A percentile compares a stretch with the other conserved stretches of the same genome.
These are phyloP conservation scores for Pterobdella sp. DNA, from an alignment of 2,888 invertebrate genomes.

Conservation along the genomic window DNA sequence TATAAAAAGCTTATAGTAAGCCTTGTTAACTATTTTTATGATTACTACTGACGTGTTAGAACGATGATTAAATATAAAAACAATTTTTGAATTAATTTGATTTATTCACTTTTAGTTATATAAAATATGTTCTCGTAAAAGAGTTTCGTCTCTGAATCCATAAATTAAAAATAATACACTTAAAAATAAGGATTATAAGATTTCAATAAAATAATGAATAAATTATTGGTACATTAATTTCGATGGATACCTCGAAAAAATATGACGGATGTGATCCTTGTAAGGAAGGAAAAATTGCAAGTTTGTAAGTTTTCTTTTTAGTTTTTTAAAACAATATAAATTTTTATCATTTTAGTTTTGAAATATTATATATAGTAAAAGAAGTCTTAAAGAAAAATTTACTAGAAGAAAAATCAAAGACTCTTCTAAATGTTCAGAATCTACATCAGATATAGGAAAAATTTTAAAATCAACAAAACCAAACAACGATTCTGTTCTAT, in stretches of 20 bases:
- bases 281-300: neutral
- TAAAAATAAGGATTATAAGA: no score
- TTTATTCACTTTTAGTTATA: no score
- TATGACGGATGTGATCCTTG: neutral
- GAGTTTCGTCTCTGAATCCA: no score
- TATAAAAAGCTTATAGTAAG: no score
- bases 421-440: neutral
- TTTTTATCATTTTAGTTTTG: neutral
- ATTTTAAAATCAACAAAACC: slow-evolving; percentile 15
- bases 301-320: neutral
- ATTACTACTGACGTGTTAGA: no score
- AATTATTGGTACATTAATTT: neutral
- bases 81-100: no score
- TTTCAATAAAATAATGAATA: no score
- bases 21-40: no score
- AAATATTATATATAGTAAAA: neutral
- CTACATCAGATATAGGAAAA: neutral
- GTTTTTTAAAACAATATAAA: neutral
- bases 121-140: no score
- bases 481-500: slow-evolving; percentile 7
- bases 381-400: neutral
- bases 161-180: no score
- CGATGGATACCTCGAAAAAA: neutral
- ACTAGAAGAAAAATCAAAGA: neutral
- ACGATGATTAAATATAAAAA: no score